Evolutionary conservation across 2,113 vertebrate species (phyloP).

Genomic region (Paedocypris sp.): DNA sequence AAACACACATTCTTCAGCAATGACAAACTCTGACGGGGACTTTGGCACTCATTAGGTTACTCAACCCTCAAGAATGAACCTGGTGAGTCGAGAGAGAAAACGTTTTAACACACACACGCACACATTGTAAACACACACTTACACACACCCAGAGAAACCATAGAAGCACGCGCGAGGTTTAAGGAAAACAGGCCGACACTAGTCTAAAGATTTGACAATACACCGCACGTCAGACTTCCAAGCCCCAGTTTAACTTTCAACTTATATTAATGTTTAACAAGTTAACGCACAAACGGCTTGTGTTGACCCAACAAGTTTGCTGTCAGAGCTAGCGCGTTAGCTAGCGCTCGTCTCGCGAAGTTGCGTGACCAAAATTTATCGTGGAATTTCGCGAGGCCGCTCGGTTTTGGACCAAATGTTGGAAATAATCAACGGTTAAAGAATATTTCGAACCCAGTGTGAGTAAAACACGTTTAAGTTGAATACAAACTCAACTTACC

Average conservation of each 20-base stretch:
- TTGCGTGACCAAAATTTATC: background rate
- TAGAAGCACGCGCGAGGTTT: background rate
- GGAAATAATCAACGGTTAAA: no score
- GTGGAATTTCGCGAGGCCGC: no score
- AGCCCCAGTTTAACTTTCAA: no score
- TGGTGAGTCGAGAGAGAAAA: background rate
- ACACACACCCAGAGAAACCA: background rate
- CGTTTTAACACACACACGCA: background rate
- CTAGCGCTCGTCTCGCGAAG: background rate
- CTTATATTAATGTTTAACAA: no score
- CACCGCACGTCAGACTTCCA: background rate
- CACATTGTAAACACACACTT: background rate
- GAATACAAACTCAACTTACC: slow-evolving; percentile 50
- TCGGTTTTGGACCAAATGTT: no score
- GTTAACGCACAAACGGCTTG: background rate
- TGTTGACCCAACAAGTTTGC: background rate
- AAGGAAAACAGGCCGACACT: background rate
- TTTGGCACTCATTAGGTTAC: background rate
- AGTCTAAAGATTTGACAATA: background rate
- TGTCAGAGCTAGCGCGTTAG: background rate
- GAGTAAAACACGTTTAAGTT: no score
- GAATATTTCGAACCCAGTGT: no score
- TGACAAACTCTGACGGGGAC: background rate
- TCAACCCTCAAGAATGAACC: background rate
- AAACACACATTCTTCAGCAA: background rate